Conservation (phyloP, 2,113 vertebrate species). For the Mastomys coucha region DNA sequence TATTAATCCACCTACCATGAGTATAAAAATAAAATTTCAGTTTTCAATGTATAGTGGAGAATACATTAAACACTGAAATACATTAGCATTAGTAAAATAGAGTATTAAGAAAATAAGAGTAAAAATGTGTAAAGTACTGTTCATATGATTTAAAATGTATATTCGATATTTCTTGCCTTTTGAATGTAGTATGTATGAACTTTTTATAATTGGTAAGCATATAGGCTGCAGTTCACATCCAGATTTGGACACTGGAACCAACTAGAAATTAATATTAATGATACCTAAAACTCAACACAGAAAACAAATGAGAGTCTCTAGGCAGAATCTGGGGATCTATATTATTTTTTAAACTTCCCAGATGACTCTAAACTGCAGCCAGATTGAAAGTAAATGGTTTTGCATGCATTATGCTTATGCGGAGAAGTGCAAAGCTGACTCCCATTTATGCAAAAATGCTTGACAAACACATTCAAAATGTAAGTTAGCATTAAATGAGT, state of each 20-base stretch:
- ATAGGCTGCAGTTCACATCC: background rate
- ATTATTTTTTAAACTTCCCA: background rate
- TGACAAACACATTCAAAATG: background rate
- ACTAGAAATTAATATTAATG: background rate
- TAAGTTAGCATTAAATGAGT: background rate
- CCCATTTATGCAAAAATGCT: background rate
- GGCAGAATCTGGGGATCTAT: background rate
- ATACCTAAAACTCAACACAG: background rate
- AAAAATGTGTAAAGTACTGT: background rate
- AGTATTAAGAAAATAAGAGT: background rate
- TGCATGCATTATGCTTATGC: background rate
- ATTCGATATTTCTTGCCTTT: background rate
- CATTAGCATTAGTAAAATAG: background rate
- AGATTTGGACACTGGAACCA: background rate
- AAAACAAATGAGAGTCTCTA: background rate
- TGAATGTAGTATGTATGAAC: background rate
- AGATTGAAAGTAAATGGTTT: background rate
- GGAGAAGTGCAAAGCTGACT: background rate
- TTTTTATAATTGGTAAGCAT: background rate
- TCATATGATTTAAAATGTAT: background rate
- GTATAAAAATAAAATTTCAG: background rate
- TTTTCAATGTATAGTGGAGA: background rate
- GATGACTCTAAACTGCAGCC: background rate
- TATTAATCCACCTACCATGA: background rate
- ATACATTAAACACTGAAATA: background rate